Evolutionary conservation across 2,113 vertebrate species (phyloP).

Genomic region (Agelaius phoeniceus): DNA sequence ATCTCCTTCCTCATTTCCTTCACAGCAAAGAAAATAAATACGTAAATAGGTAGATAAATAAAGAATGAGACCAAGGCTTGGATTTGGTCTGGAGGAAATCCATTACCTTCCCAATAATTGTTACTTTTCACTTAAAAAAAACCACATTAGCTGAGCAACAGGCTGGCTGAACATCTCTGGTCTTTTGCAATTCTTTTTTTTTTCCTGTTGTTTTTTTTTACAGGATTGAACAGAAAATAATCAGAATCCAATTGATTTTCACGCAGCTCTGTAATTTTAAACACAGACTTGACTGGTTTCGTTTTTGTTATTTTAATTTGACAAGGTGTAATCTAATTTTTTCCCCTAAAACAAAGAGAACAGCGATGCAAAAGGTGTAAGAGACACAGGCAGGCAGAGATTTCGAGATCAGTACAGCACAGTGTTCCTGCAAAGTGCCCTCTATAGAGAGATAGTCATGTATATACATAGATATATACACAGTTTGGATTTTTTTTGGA

Average conservation of each 20-base stretch:
- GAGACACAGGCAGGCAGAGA: conserved; percentile 77
- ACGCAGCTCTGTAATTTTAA: not conserved
- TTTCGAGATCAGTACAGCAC: conserved; percentile 76
- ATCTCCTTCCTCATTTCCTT: conserved; percentile 54
- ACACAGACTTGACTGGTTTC: not conserved
- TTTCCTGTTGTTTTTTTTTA: not conserved
- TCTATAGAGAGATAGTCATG: conserved; percentile 52
- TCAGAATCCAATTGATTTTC: conserved; percentile 24
- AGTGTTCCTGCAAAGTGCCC: conserved; percentile 88
- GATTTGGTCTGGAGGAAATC: conserved; percentile 37
- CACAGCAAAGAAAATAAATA: not conserved
- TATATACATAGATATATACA: conserved; percentile 34
- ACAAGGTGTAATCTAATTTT: conserved; percentile 84
- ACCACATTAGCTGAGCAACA: conserved; percentile 27
- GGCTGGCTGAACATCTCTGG: conserved; percentile 72
- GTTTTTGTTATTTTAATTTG: conserved; percentile 26
- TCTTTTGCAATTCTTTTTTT: not conserved
- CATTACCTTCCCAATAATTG: conserved; percentile 27
- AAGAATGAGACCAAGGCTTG: conserved; percentile 30
- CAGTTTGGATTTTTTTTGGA: not conserved
- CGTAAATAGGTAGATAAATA: conserved; percentile 3
- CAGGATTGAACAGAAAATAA: not conserved
- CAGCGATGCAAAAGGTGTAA: conserved; percentile 72
- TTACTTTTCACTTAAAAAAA: not conserved
- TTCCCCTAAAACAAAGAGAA: conserved; percentile 70